A percentile compares a stretch with the other conserved stretches of the same genome.
These are phyloP conservation scores for Xerus inauris DNA, from an alignment of 2,113 vertebrate genomes.

Conservation along the genomic window DNA sequence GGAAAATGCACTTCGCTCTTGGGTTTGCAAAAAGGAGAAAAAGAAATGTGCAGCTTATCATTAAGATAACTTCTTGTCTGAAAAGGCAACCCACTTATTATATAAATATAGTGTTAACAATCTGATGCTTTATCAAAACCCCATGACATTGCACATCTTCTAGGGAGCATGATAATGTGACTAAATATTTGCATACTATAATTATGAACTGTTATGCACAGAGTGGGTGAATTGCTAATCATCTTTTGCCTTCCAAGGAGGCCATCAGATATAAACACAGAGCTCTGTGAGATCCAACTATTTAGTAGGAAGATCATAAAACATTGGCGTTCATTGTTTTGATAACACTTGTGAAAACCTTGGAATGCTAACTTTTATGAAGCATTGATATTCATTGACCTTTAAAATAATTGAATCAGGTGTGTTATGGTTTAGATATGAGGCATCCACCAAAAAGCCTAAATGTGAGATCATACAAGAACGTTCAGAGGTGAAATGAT, in stretches of 20 bases:
- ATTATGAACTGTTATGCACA: not conserved
- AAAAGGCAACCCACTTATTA: not conserved
- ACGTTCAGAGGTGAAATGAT: too few species aligned
- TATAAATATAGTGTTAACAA: not conserved
- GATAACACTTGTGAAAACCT: not conserved
- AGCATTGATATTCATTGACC: not conserved
- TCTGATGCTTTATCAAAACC: not conserved
- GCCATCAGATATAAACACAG: not conserved
- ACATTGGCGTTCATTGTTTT: not conserved
- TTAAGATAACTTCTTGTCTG: not conserved
- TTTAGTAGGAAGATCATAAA: not conserved
- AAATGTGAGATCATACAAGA: too few species aligned
- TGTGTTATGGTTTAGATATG: too few species aligned
- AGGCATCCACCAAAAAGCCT: too few species aligned
- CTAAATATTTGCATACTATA: not conserved
- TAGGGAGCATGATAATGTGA: not conserved
- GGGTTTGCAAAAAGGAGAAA: too few species aligned
- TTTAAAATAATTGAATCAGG: not conserved
- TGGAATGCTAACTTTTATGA: not conserved
- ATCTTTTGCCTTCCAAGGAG: not conserved
- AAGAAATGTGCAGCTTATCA: too few species aligned
- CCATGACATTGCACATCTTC: not conserved
- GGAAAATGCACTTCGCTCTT: not conserved
- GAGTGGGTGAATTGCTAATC: too few species aligned
- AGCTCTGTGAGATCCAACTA: accelerated